These are phyloP conservation scores for Cerastoderma edule DNA, from an alignment of 2,888 invertebrate species.

Conservation along the genomic window DNA sequence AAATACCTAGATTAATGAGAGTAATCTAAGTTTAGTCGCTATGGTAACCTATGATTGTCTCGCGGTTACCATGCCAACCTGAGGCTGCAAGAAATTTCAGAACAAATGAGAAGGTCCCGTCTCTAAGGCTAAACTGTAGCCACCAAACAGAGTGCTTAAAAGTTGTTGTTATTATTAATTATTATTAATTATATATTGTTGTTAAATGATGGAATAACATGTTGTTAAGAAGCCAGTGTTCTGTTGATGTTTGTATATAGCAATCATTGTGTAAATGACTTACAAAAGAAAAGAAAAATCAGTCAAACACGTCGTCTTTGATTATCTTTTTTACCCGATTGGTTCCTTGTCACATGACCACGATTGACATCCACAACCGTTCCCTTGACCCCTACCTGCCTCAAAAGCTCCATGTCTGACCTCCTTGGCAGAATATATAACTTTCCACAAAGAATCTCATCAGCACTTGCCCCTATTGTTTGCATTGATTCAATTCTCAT, in stretches of 20 bases:
- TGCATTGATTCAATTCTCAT: no score
- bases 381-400: no score
- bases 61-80: slow-evolving; percentile 14
- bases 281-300: slow-evolving; percentile 4
- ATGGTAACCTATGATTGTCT: no score
- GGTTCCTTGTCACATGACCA: no score
- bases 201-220: slow-evolving; percentile 16
- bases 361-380: no score
- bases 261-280: slow-evolving; percentile 18
- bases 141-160: slow-evolving; percentile 17
- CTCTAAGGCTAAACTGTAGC: slow-evolving; percentile 10
- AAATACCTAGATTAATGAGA: no score
- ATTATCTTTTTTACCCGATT: no score
- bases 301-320: background rate
- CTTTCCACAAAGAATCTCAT: no score
- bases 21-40: no score
- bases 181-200: slow-evolving; percentile 18
- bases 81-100: slow-evolving; percentile 1
- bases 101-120: slow-evolving; percentile 21
- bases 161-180: slow-evolving; percentile 17
- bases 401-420: no score
- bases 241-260: slow-evolving; percentile 12
- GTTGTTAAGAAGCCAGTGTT: slow-evolving; percentile 23
- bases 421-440: no score
- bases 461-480: no score